phyloP scores from a whole-genome alignment of 2,888 invertebrate genomes.

The Tipula lateralis region DNA sequence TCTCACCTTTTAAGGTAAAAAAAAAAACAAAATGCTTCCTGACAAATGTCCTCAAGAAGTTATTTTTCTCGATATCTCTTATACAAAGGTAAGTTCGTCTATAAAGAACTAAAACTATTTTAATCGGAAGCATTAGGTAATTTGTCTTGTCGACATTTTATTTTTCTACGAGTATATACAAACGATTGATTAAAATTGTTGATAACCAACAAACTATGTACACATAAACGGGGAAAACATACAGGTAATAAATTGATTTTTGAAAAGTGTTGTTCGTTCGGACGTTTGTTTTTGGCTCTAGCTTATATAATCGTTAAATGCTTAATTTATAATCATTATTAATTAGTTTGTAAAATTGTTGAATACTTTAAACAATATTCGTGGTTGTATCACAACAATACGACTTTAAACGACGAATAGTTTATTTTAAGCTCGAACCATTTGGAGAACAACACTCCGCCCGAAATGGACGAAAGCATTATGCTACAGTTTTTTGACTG shows the following conservation, averaged over 20 bases:
- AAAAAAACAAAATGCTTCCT: conserved; percentile 3
- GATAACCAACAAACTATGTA: neutral
- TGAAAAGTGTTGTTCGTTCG: neutral
- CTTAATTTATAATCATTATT: neutral
- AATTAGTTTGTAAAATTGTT: neutral
- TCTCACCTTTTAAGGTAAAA: conserved; percentile 24
- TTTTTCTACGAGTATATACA: neutral
- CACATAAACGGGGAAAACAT: neutral
- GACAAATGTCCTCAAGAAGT: conserved; percentile 24
- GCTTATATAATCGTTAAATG: neutral
- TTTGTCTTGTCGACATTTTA: conserved; percentile 14
- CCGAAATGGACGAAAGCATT: too few relatives aligned
- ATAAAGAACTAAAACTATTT: neutral
- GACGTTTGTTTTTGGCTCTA: neutral
- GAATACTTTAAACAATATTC: too few relatives aligned
- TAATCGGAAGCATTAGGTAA: conserved; percentile 24
- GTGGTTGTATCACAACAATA: too few relatives aligned
- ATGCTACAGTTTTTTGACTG: too few relatives aligned
- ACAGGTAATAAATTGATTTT: neutral
- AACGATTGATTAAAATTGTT: neutral
- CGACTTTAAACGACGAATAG: too few relatives aligned
- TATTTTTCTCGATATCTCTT: neutral
- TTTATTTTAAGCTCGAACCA: too few relatives aligned
- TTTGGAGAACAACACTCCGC: too few relatives aligned
- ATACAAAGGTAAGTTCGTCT: neutral